These are phyloP conservation scores for Azorinus chamasolen DNA, from an alignment of 2,888 invertebrate genomes.

Conservation along the genomic window DNA sequence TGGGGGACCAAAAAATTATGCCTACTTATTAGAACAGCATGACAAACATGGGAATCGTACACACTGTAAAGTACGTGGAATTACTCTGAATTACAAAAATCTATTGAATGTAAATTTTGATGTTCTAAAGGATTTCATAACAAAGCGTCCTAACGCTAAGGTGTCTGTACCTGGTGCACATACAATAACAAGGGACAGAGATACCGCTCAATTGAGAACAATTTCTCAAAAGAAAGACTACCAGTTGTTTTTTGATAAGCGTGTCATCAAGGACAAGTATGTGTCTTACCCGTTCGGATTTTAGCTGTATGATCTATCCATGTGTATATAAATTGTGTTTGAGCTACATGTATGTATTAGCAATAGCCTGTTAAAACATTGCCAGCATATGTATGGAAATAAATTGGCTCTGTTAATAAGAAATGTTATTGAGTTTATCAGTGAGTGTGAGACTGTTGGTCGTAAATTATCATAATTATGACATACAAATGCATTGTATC, in stretches of 20 bases:
- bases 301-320: no score
- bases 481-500: no score
- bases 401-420: no score
- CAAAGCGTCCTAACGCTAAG: slow-evolving; percentile 74
- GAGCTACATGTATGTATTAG: no score
- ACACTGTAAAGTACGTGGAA: slow-evolving; percentile 24
- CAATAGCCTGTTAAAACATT: no score
- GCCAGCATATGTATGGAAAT: no score
- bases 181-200: slow-evolving; percentile 19
- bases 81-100: slow-evolving; percentile 30
- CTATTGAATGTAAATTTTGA: slow-evolving; percentile 12
- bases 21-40: slow-evolving; percentile 8
- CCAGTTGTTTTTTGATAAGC: slow-evolving; percentile 21
- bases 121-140: slow-evolving; percentile 12
- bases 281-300: slow-evolving; percentile 22
- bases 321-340: no score
- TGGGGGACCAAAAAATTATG: slow-evolving; percentile 47
- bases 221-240: slow-evolving; percentile 28
- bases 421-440: no score
- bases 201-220: slow-evolving; percentile 13
- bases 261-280: slow-evolving; percentile 16
- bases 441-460: no score
- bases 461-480: no score
- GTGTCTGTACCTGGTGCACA: slow-evolving; percentile 65
- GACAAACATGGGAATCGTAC: slow-evolving; percentile 23